phyloP scores from a whole-genome alignment of 2,797 vertebrate species.

The Enteromius unitaeniatus region DNA sequence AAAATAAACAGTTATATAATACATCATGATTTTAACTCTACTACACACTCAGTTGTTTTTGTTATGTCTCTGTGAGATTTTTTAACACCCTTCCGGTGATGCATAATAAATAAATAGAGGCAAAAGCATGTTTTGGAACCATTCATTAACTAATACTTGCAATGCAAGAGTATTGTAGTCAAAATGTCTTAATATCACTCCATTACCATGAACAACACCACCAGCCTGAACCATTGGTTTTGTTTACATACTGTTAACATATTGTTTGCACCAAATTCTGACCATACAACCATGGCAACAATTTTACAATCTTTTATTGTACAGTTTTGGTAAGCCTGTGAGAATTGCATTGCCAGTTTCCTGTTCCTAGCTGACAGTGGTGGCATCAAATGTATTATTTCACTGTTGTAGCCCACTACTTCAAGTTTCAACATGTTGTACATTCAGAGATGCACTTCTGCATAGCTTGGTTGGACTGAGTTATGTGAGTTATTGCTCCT shows the following conservation, averaged over 20 bases:
- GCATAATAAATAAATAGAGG: not conserved
- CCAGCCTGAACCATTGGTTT: not conserved
- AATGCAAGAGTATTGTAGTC: not conserved
- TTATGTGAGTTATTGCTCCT: not conserved
- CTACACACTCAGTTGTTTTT: not conserved
- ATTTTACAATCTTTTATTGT: not conserved
- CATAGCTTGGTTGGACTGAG: not conserved
- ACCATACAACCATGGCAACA: not conserved
- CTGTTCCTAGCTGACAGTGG: not conserved
- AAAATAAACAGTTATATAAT: conserved; percentile 41
- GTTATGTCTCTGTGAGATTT: not conserved
- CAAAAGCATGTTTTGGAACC: not conserved
- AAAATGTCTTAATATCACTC: not conserved
- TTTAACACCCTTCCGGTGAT: not conserved
- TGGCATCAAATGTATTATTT: not conserved
- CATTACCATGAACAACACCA: not conserved
- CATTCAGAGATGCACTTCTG: not conserved
- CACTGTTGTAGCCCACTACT: not conserved
- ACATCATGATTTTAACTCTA: conserved; percentile 11
- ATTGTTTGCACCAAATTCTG: not conserved
- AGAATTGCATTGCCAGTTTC: not conserved
- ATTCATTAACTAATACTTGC: not conserved
- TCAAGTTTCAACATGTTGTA: not conserved
- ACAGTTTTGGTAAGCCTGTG: not conserved
- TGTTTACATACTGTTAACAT: too few species aligned